Evolutionary conservation across 92 coral and sea anemone species (phyloP).

Genomic region (Galaxea fascicularis): DNA sequence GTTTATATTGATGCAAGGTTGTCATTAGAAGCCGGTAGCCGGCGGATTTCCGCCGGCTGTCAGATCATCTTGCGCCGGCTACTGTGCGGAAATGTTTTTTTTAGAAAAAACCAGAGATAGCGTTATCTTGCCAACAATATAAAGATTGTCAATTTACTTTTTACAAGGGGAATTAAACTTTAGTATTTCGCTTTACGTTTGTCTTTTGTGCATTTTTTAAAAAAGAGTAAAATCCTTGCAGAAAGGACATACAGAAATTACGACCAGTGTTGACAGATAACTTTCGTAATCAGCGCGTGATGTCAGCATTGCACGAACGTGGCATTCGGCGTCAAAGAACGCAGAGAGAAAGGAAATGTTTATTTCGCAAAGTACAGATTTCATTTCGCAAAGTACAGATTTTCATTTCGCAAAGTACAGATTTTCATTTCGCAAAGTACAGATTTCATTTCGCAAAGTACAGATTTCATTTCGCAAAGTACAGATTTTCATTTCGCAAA

Average conservation of each 20-base stretch:
- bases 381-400: too few species aligned
- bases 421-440: too few species aligned
- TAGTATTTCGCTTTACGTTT: not conserved
- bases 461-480: too few species aligned
- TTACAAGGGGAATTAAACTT: too few species aligned
- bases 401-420: too few species aligned
- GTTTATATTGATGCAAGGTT: too few species aligned
- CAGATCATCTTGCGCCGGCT: slow-evolving; percentile 8
- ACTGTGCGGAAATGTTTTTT: not conserved
- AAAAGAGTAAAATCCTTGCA: too few species aligned
- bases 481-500: too few species aligned
- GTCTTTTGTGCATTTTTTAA: not conserved
- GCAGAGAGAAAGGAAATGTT: not conserved
- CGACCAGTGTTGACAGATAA: not conserved
- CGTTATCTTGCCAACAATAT: not conserved
- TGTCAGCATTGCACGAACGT: not conserved
- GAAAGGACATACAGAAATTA: not conserved
- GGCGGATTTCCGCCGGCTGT: too few species aligned
- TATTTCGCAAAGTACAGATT: too few species aligned
- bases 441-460: too few species aligned
- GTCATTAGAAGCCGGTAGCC: too few species aligned
- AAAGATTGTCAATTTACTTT: not conserved
- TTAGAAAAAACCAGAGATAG: not conserved
- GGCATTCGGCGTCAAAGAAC: slow-evolving; percentile 2
- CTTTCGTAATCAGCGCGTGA: slow-evolving; percentile 12